Percentiles rank a stretch among this genome's conserved stretches.
Evolutionary conservation across 2,113 vertebrate species (phyloP).

Genomic region (Trochalopteron elliotii): DNA sequence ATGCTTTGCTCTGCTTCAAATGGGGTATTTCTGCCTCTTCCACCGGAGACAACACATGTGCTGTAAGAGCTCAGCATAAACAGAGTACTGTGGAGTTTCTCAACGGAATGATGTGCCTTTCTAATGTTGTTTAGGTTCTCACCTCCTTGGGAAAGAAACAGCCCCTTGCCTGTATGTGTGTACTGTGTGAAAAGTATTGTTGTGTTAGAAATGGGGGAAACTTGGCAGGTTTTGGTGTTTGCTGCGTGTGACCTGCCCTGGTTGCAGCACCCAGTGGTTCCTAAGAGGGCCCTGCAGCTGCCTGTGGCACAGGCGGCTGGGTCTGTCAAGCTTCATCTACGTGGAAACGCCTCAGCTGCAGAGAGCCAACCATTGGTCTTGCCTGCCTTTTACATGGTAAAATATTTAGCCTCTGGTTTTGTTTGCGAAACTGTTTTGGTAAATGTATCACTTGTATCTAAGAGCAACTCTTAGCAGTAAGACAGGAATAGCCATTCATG

Average conservation of each 20-base stretch:
- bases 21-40: not conserved
- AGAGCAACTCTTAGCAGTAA: not conserved
- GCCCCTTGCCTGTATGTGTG: not conserved
- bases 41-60: not conserved
- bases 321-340: not conserved
- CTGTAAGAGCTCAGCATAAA: not conserved
- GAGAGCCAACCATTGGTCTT: not conserved
- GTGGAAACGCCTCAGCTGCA: not conserved
- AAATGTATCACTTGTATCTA: not conserved
- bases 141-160: not conserved
- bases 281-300: not conserved
- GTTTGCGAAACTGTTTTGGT: not conserved
- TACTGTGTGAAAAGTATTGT: not conserved
- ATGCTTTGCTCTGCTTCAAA: not conserved
- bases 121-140: not conserved
- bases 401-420: not conserved
- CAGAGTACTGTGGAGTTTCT: not conserved
- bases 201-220: not conserved
- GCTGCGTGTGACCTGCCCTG: not conserved
- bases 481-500: not conserved
- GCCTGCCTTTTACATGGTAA: not conserved
- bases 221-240: not conserved
- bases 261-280: not conserved
- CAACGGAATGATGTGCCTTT: not conserved
- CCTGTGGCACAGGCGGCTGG: rapidly evolving